A percentile compares a stretch with the other conserved stretches of the same genome.
Evolutionary conservation across 2,113 vertebrate genomes (phyloP).

Genomic region (Chaenogobius annularis): DNA sequence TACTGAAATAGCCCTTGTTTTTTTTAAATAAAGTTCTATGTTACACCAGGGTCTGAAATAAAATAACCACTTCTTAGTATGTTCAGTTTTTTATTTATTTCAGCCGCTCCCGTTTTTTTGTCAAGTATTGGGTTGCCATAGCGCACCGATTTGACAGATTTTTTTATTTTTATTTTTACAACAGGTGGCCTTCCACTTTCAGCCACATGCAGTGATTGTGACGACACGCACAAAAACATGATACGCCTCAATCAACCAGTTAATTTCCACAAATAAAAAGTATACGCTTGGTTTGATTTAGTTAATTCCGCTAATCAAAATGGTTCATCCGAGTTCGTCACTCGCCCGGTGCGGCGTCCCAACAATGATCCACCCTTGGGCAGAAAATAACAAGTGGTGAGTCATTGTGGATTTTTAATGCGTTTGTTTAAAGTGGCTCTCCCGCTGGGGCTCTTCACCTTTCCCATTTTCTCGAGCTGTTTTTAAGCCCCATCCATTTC

Average conservation of each 20-base stretch:
- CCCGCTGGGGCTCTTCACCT: not conserved
- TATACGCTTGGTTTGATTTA: too few relatives aligned
- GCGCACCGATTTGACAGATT: not conserved
- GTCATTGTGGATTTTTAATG: constrained; percentile 3
- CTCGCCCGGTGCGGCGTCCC: not conserved
- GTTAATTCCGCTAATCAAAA: not conserved
- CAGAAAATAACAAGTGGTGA: not conserved
- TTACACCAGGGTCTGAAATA: too few relatives aligned
- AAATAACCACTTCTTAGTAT: too few relatives aligned
- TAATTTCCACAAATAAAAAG: too few relatives aligned
- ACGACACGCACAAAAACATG: not conserved
- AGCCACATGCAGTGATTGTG: not conserved
- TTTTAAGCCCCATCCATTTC: constrained; percentile 3
- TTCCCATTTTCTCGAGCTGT: not conserved
- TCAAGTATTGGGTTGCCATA: not conserved
- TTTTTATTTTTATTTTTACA: not conserved
- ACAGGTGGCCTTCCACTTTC: too few relatives aligned
- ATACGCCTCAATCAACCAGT: not conserved
- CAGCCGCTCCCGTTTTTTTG: too few relatives aligned
- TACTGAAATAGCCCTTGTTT: too few relatives aligned
- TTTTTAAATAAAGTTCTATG: too few relatives aligned
- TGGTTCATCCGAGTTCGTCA: not conserved
- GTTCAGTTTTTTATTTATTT: too few relatives aligned
- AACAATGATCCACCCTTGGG: not conserved
- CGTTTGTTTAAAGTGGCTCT: constrained; percentile 1